Conservation (phyloP, 2,113 vertebrate species). For the Acanthisitta chloris region DNA sequence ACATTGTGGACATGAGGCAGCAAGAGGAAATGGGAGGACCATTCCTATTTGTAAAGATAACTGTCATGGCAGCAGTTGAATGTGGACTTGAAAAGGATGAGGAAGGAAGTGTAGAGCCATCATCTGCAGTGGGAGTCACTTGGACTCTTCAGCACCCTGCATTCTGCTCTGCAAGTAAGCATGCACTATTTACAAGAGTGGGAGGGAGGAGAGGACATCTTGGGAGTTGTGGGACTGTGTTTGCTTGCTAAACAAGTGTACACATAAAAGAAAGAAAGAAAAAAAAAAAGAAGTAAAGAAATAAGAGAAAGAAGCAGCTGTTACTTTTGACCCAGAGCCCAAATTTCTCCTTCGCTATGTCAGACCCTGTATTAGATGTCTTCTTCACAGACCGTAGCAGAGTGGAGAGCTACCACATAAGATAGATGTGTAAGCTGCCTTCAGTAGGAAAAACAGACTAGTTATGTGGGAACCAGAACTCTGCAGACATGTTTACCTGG, state of each 20-base stretch:
- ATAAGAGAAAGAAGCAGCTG: neutral
- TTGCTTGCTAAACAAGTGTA: neutral
- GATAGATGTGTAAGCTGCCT: neutral
- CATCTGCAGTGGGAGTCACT: neutral
- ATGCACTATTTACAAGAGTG: neutral
- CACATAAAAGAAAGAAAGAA: neutral
- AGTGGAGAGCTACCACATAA: neutral
- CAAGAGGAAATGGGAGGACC: neutral
- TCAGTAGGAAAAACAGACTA: neutral
- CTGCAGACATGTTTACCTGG: neutral
- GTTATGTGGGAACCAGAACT: neutral
- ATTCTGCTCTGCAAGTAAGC: rapidly evolving
- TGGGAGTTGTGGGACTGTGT: neutral
- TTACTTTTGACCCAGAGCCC: neutral
- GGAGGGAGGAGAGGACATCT: neutral
- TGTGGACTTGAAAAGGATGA: neutral
- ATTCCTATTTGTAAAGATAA: neutral
- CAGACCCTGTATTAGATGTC: neutral
- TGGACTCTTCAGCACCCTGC: too few species aligned
- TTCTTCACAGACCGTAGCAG: neutral
- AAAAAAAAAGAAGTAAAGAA: rapidly evolving
- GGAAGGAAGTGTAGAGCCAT: neutral
- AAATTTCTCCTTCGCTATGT: neutral
- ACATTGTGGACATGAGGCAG: rapidly evolving
- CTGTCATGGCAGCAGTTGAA: neutral